Conservation (phyloP, 2,113 vertebrate genomes). For the Chaetodon auriga region DNA sequence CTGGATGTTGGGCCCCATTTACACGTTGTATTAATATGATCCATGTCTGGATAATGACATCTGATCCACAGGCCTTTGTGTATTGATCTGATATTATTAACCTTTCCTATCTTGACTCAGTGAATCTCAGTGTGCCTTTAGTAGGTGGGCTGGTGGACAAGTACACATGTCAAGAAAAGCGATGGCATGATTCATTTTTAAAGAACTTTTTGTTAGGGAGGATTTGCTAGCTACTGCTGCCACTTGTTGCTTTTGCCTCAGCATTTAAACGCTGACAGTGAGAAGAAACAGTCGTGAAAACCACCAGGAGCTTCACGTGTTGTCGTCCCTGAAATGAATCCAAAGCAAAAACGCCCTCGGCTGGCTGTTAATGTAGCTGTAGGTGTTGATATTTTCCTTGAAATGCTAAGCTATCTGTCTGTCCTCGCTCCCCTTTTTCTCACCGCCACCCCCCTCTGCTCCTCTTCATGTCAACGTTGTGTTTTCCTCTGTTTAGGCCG, state of each 20-base stretch:
- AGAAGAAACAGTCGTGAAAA: not conserved
- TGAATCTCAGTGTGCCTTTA: not conserved
- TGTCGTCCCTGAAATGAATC: not conserved
- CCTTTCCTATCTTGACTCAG: not conserved
- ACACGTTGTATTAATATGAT: not conserved
- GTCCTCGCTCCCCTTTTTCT: not conserved
- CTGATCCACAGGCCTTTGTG: too few relatives aligned
- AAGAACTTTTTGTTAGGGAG: too few relatives aligned
- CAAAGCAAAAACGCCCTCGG: not conserved
- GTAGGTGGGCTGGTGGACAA: too few relatives aligned
- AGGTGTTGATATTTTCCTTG: not conserved
- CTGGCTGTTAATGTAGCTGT: not conserved
- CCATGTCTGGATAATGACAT: not conserved
- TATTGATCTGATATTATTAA: not conserved
- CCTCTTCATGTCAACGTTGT: conserved; percentile 2
- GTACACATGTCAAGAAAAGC: too few relatives aligned
- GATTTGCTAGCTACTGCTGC: too few relatives aligned
- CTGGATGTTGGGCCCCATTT: not conserved
- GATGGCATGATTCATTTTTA: too few relatives aligned
- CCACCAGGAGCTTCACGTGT: not conserved
- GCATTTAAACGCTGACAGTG: not conserved
- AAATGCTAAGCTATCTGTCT: not conserved
- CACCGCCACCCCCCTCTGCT: not conserved
- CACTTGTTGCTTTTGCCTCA: too few relatives aligned
- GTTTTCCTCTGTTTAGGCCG: conserved; percentile 86